Conservation (phyloP, 2,888 invertebrate species). For the Notodonta ziczac region DNA sequence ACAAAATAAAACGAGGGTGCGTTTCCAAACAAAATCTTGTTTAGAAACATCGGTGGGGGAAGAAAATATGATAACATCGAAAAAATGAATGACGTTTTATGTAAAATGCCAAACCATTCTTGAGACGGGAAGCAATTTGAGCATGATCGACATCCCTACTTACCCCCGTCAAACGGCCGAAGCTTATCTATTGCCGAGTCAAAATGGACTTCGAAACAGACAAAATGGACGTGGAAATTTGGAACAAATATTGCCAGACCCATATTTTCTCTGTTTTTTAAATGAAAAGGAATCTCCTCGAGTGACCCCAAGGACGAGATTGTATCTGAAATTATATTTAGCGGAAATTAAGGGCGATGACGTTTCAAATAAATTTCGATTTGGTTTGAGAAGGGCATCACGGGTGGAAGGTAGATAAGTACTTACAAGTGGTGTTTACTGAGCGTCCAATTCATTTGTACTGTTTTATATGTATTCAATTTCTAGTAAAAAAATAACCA, state of each 20-base stretch:
- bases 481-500: too few species aligned
- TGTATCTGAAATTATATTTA: constrained; percentile 77
- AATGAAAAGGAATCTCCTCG: constrained; percentile 36
- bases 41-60: not conserved
- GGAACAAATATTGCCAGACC: constrained; percentile 41
- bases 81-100: constrained; percentile 41
- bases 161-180: constrained; percentile 54
- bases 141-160: constrained; percentile 52
- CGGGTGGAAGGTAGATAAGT: constrained; percentile 26
- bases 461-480: constrained; percentile 2
- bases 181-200: constrained; percentile 53
- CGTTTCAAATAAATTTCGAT: constrained; percentile 77
- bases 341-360: constrained; percentile 77
- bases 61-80: constrained; percentile 17
- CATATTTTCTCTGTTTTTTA: constrained; percentile 31
- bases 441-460: constrained; percentile 4
- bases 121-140: constrained; percentile 39
- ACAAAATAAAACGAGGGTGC: too few species aligned
- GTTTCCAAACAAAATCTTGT: constrained; percentile 1
- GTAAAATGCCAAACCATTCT: constrained; percentile 42
- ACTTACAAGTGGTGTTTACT: constrained; percentile 46
- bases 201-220: constrained; percentile 44
- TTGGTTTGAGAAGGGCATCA: constrained; percentile 65
- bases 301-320: constrained; percentile 72
- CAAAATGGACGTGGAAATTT: constrained; percentile 35